phyloP scores from a whole-genome alignment of 2,113 vertebrate species.

The Ailuropoda melanoleuca region DNA sequence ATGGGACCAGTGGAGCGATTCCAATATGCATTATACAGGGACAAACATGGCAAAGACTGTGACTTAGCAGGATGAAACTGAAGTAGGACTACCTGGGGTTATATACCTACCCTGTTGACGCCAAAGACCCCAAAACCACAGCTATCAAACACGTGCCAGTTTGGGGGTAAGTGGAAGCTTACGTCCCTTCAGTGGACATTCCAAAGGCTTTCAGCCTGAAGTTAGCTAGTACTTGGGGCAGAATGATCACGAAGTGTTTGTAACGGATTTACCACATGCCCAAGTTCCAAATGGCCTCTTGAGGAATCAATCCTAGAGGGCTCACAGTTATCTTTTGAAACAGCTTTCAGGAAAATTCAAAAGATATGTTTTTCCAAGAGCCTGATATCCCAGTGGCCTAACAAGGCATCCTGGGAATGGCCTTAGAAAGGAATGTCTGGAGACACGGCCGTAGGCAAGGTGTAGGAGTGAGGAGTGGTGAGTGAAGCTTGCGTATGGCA shows the following conservation, averaged over 20 bases:
- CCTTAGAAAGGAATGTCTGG: background rate
- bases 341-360: background rate
- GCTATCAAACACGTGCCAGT: background rate
- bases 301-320: background rate
- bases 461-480: background rate
- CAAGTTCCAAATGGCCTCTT: background rate
- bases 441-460: too few relatives aligned
- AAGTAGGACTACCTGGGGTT: background rate
- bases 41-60: background rate
- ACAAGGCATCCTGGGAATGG: background rate
- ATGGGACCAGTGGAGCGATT: background rate
- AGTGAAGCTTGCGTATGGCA: rapidly evolving
- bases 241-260: background rate
- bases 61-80: background rate
- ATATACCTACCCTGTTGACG: background rate
- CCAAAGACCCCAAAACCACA: background rate
- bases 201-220: background rate
- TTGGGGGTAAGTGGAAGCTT: background rate
- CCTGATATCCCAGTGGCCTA: background rate
- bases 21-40: background rate
- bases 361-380: background rate
- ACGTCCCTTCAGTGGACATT: background rate
- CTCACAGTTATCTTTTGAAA: background rate
- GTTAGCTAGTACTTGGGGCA: background rate
- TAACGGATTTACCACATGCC: background rate